These are phyloP conservation scores for Antigone vipio DNA, from an alignment of 2,113 vertebrate genomes.

Conservation along the genomic window DNA sequence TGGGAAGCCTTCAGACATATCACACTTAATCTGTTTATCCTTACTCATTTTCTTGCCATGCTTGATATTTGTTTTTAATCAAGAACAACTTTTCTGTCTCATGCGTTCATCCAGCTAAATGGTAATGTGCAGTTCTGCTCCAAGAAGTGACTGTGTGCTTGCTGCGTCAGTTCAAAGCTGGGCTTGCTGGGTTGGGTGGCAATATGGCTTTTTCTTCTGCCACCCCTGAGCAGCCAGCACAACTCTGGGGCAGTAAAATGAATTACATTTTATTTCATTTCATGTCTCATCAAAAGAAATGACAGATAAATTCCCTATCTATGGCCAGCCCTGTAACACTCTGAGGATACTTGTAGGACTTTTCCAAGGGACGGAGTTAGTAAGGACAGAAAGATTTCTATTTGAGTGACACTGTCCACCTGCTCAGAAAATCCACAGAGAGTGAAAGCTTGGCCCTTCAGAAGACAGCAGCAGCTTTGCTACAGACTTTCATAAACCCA, in stretches of 20 bases:
- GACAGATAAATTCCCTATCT: neutral
- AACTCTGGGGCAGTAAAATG: neutral
- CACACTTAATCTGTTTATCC: slow-evolving; percentile 63
- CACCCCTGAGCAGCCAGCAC: neutral
- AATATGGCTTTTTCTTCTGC: neutral
- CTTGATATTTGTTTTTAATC: slow-evolving; percentile 63
- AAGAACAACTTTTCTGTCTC: slow-evolving; percentile 54
- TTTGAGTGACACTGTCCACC: neutral
- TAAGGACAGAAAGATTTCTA: neutral
- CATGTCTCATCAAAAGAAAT: neutral
- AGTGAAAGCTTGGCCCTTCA: neutral
- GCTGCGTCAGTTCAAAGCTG: neutral
- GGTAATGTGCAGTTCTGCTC: neutral
- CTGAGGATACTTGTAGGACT: neutral
- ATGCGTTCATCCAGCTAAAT: neutral
- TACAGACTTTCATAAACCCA: neutral
- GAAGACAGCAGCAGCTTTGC: neutral
- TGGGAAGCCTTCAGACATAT: slow-evolving; percentile 61
- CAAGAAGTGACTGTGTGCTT: neutral
- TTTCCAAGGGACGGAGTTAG: neutral
- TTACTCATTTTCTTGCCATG: slow-evolving; percentile 56
- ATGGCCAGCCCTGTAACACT: neutral
- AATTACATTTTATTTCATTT: neutral
- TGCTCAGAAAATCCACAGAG: fast-evolving
- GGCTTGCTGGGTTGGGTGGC: neutral